phyloP scores from a whole-genome alignment of 2,113 vertebrate genomes.

The Eupsittula cactorum region DNA sequence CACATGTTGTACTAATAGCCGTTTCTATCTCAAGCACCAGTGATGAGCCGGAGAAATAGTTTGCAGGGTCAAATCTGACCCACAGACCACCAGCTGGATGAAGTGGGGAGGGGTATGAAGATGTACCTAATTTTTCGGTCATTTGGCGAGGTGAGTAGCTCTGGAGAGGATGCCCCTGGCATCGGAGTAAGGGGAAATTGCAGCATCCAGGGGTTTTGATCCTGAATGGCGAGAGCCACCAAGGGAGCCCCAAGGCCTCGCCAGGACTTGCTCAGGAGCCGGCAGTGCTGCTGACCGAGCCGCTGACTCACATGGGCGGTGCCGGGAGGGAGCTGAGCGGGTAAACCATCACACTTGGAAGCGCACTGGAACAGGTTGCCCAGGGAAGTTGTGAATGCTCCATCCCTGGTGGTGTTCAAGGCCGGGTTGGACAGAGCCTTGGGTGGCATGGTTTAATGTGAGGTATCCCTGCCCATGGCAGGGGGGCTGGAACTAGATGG shows the following conservation, averaged over 20 bases:
- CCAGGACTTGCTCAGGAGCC: background rate
- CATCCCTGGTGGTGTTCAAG: background rate
- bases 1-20: background rate
- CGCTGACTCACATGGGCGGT: background rate
- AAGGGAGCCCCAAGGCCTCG: background rate
- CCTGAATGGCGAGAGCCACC: background rate
- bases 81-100: fast-evolving
- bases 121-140: background rate
- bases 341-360: background rate
- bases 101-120: no score
- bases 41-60: background rate
- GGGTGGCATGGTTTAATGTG: background rate
- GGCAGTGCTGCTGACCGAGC: background rate
- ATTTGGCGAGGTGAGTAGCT: background rate
- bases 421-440: background rate
- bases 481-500: background rate
- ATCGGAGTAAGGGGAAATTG: background rate
- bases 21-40: background rate
- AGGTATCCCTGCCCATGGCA: background rate
- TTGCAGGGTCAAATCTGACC: fast-evolving
- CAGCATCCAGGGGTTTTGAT: background rate
- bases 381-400: background rate
- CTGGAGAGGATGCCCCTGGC: background rate
- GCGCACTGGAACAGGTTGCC: background rate
- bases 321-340: background rate